Percentiles rank a stretch among this genome's conserved stretches.
Conservation (phyloP, 2,797 vertebrate genomes). For the Premnoplex brunnescens region DNA sequence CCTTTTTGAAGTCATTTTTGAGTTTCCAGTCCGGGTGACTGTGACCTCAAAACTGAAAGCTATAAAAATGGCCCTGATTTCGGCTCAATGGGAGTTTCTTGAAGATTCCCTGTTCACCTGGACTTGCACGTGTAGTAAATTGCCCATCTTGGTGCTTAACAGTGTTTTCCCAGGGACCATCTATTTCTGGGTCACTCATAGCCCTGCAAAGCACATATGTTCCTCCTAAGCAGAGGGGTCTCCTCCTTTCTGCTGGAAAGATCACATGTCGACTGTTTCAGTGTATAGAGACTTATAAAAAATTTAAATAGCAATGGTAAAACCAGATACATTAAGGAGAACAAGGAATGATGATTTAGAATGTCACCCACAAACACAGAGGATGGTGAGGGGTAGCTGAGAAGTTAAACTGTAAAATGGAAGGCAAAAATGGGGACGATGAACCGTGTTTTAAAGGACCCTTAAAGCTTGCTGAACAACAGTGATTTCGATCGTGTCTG, state of each 20-base stretch:
- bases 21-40: constrained; percentile 80
- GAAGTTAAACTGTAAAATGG: constrained; percentile 25
- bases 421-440: constrained; percentile 23
- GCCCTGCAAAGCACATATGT: background rate
- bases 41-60: constrained; percentile 81
- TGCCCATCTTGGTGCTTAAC: background rate
- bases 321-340: constrained; percentile 1
- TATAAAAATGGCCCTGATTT: constrained; percentile 68
- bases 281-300: constrained; percentile 41
- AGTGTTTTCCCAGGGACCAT: background rate
- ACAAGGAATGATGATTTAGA: background rate
- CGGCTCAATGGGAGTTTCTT: constrained; percentile 53
- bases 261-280: background rate
- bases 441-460: constrained; percentile 19
- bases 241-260: constrained; percentile 13
- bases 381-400: background rate
- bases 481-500: background rate
- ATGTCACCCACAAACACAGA: background rate
- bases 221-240: background rate
- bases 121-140: background rate
- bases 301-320: constrained; percentile 32
- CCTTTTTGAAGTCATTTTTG: constrained; percentile 82
- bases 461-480: constrained; percentile 27
- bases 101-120: constrained; percentile 71
- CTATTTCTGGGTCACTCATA: background rate